phyloP scores from a whole-genome alignment of 2,113 vertebrate species.

The Labrus mixtus region DNA sequence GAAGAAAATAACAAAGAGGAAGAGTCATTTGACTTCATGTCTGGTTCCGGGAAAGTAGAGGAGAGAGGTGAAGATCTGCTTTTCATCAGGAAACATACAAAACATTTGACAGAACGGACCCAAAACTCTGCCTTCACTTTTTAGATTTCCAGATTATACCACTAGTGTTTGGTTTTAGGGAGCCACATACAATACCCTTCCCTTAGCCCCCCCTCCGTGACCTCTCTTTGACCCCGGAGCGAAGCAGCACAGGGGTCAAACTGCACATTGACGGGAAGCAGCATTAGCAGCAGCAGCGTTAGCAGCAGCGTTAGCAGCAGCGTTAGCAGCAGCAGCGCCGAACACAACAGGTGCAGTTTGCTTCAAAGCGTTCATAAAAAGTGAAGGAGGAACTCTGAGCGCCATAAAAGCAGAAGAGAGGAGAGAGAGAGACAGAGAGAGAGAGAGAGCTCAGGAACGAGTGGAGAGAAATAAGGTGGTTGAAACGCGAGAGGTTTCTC shows the following conservation, averaged over 20 bases:
- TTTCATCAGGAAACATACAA: constrained; percentile 75
- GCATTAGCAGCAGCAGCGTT: too few species aligned
- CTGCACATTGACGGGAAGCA: not conserved
- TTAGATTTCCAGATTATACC: too few species aligned
- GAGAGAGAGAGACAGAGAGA: not conserved
- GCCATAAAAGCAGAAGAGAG: constrained; percentile 22
- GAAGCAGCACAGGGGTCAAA: constrained; percentile 28
- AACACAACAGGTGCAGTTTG: constrained; percentile 53
- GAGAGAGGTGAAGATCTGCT: constrained; percentile 71
- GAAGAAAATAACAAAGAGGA: constrained; percentile 30
- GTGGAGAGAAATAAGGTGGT: not conserved
- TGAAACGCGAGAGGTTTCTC: constrained; percentile 42
- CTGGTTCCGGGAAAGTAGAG: constrained; percentile 52
- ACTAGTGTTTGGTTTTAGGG: not conserved
- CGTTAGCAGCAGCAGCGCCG: not conserved
- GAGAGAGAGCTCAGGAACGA: not conserved
- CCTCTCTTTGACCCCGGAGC: constrained; percentile 16
- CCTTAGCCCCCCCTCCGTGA: constrained; percentile 3
- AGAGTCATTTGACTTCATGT: constrained; percentile 72
- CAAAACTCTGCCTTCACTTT: not conserved
- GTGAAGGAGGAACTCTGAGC: constrained; percentile 6
- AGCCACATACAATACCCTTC: not conserved
- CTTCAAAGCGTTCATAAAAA: constrained; percentile 49
- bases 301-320: not conserved
- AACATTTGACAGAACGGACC: not conserved